phyloP scores from a whole-genome alignment of 2,888 invertebrate genomes.

The Phaedon cochleariae region DNA sequence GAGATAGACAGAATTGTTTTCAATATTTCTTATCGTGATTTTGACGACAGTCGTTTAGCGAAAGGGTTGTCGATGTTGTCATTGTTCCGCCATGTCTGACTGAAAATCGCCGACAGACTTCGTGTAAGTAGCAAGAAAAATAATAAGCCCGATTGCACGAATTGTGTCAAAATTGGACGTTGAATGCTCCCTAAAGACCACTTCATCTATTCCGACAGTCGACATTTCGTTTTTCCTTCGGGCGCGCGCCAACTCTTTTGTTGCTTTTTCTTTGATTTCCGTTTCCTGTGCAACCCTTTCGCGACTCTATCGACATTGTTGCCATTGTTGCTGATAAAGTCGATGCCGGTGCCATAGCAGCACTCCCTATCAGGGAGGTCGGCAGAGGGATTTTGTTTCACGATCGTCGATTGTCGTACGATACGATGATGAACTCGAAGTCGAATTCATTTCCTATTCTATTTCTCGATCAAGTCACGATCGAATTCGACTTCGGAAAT shows the following conservation, averaged over 20 bases:
- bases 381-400: too few species aligned
- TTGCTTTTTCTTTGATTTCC: slow-evolving; percentile 58
- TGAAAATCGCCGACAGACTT: neutral
- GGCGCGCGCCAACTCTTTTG: slow-evolving; percentile 50
- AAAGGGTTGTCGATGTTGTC: slow-evolving; percentile 13
- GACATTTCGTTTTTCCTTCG: too few species aligned
- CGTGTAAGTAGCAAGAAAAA: slow-evolving; percentile 33
- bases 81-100: too few species aligned
- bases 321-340: slow-evolving; percentile 56
- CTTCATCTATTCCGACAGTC: too few species aligned
- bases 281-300: slow-evolving; percentile 59
- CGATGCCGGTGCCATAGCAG: slow-evolving; percentile 42
- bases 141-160: slow-evolving; percentile 55
- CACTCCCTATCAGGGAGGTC: too few species aligned
- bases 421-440: too few species aligned
- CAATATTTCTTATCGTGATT: neutral
- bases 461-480: too few species aligned
- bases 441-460: too few species aligned
- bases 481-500: too few species aligned
- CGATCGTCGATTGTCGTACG: too few species aligned
- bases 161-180: slow-evolving; percentile 57
- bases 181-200: slow-evolving; percentile 59
- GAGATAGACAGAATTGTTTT: too few species aligned
- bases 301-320: slow-evolving; percentile 54
- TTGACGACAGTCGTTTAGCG: slow-evolving; percentile 21